Percentiles rank a stretch among this genome's conserved stretches.
phyloP scores from a whole-genome alignment of 2,797 vertebrate genomes.

The Malurus splendens region DNA sequence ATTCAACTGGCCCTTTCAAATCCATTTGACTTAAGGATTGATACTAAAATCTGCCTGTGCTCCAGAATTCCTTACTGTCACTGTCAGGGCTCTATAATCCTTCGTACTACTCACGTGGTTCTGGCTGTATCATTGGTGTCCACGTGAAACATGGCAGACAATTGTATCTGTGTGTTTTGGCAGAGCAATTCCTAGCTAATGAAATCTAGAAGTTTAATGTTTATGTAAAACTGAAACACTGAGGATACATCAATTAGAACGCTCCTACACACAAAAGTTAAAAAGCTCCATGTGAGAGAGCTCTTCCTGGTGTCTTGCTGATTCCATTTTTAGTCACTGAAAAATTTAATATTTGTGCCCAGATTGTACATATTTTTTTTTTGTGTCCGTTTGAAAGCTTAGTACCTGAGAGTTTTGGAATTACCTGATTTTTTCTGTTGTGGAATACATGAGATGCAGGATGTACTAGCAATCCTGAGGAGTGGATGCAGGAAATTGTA shows the following conservation, averaged over 20 bases:
- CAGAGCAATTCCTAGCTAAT: background rate
- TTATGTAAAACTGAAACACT: background rate
- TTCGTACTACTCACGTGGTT: background rate
- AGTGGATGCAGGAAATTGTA: background rate
- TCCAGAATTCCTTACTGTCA: background rate
- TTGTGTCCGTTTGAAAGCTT: background rate
- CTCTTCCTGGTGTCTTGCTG: background rate
- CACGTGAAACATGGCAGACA: background rate
- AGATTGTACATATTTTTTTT: background rate
- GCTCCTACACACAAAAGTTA: background rate
- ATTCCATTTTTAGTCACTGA: background rate
- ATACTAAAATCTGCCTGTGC: background rate
- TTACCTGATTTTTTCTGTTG: background rate
- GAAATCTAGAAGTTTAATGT: background rate
- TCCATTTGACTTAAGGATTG: background rate
- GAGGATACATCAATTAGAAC: background rate
- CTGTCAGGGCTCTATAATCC: background rate
- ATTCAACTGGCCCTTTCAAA: background rate
- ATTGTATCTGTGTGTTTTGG: background rate
- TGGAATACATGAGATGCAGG: background rate
- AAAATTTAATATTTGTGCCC: background rate
- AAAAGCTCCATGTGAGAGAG: background rate
- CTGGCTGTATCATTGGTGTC: background rate
- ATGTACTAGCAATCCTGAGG: background rate
- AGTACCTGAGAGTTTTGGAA: background rate